Evolutionary conservation across 2,113 vertebrate species (phyloP), one percentile per base, ranked within the genome.

Genomic region (Ceratotherium simum): DNA sequence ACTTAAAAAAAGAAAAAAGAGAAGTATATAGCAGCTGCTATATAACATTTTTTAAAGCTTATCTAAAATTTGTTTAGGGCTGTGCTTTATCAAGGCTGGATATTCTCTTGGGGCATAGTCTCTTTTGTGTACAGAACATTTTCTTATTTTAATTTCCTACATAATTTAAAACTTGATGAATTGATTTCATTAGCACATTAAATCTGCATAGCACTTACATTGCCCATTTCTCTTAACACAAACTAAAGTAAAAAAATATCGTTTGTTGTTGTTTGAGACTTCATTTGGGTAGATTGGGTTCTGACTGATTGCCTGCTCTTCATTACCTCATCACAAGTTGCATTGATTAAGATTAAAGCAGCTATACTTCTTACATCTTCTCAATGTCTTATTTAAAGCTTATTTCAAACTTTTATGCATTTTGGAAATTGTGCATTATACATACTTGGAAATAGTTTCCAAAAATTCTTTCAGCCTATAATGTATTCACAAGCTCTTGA

Each of bases 101-200:
- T 92, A 78, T 56, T 76, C 87, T 94, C 75, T 70, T 80, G 70
- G 62, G 95, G 18, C 48, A 92, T 80, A 82, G 79, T 72, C 69
- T 95, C 97, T 72, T 97, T 97, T 98, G 97, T 98, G 90, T 97
- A 97, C 39, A 73, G 97, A 97, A 96, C 23, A 91, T 80, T 90
- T 97, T 92, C 96, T 92, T 97, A 96, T 92, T 96, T 97, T 98
- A 97, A 98, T 96, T 97, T 96, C 95, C 64, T 88, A 80, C 62
- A 67, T 93, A 86, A 97, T 97, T 98, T 94, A 96, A 96, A 93
- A 83, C 90, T 94, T 96, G 95, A 97, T 96, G 96, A 98, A 97
- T 97, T 97, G 95, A 98, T 98, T 98, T 98, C 92, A 96, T 97
- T 98, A 98, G 90, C 97, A 97, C 97, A 97, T 97, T 96, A 96